These are phyloP conservation scores for Lymantria dispar DNA, from an alignment of 2,888 invertebrate species.

Conservation along the genomic window DNA sequence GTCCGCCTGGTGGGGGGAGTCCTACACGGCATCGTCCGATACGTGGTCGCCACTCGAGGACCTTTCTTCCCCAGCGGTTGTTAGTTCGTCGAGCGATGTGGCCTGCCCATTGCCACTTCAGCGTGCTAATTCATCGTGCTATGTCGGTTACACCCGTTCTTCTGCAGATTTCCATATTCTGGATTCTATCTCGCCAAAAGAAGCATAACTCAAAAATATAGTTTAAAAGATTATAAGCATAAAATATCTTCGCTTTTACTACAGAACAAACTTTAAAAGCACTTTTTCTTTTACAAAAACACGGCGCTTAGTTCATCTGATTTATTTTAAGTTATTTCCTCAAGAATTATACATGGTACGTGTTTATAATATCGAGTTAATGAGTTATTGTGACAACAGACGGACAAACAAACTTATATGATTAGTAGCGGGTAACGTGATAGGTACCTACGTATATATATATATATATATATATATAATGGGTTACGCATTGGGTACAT, in stretches of 20 bases:
- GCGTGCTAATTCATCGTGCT: no score
- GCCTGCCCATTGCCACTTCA: no score
- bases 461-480: constrained; percentile 1
- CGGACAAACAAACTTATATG: constrained; percentile 18
- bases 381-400: constrained; percentile 23
- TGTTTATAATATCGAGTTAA: constrained; percentile 28
- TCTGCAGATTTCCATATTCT: no score
- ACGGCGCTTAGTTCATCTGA: constrained; percentile 44
- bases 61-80: no score
- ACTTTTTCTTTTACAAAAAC: constrained; percentile 29
- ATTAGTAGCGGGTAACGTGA: constrained; percentile 17
- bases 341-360: constrained; percentile 38
- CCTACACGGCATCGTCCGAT: no score
- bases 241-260: neutral
- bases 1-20: no score
- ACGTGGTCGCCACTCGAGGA: no score
- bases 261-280: neutral
- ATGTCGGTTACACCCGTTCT: no score
- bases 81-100: no score
- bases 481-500: constrained; percentile 2
- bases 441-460: neutral
- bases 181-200: no score
- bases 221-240: neutral
- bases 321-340: constrained; percentile 44
- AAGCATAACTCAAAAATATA: no score